Conservation (phyloP, 2,797 vertebrate genomes). For the Gadopsis marmoratus region DNA sequence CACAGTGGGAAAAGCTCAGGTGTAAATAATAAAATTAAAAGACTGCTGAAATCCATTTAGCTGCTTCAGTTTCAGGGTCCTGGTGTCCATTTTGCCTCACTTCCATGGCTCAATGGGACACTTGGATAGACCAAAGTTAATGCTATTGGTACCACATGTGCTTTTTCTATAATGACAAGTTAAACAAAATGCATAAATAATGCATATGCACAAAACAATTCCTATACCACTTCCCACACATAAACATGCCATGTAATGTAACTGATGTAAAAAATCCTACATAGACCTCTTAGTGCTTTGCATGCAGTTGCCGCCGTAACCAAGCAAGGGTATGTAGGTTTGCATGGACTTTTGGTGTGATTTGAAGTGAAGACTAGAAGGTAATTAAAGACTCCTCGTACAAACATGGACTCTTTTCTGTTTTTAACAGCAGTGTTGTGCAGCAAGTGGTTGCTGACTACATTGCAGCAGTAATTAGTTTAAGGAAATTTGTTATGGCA, state of each 20-base stretch:
- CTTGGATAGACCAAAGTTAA: too few relatives aligned
- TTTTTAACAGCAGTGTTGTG: slow-evolving; percentile 31
- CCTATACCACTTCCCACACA: neutral
- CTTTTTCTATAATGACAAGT: too few relatives aligned
- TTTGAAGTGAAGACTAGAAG: neutral
- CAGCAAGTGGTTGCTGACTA: slow-evolving; percentile 7
- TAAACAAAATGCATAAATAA: neutral
- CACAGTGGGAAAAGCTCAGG: too few relatives aligned
- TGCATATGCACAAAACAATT: neutral
- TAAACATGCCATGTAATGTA: neutral
- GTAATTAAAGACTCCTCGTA: slow-evolving; percentile 29
- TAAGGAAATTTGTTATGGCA: slow-evolving; percentile 1
- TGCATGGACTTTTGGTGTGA: neutral
- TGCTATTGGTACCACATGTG: too few relatives aligned
- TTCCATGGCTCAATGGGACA: too few relatives aligned
- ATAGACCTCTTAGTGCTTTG: too few relatives aligned
- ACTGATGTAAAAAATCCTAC: neutral
- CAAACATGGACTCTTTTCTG: slow-evolving; percentile 13
- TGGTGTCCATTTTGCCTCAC: too few relatives aligned
- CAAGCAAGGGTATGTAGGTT: neutral
- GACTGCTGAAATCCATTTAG: too few relatives aligned
- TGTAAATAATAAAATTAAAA: too few relatives aligned
- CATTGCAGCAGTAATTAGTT: slow-evolving; percentile 27
- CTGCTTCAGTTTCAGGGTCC: too few relatives aligned
- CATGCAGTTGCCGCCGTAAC: neutral